phyloP scores from a whole-genome alignment of 2,888 invertebrate species.

The Tineola bisselliella region DNA sequence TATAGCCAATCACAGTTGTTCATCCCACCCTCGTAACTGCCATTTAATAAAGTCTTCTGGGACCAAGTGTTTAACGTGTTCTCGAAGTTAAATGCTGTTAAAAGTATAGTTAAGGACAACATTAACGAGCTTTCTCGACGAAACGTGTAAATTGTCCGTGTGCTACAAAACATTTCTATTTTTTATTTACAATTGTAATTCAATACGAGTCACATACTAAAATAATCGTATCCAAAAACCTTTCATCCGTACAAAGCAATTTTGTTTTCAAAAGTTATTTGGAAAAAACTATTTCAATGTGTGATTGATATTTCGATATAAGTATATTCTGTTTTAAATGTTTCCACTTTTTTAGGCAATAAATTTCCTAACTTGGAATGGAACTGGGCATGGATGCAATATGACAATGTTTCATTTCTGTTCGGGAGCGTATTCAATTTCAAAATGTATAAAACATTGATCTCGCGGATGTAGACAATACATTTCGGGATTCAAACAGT shows the following conservation, averaged over 20 bases:
- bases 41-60: background rate
- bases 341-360: background rate
- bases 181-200: too few species aligned
- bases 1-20: background rate
- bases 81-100: background rate
- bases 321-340: background rate
- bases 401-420: slow-evolving; percentile 22
- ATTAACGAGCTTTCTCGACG: background rate
- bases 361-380: slow-evolving; percentile 14
- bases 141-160: background rate
- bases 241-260: background rate
- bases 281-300: background rate
- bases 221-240: background rate
- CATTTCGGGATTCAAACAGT: slow-evolving; percentile 1
- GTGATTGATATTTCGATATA: too few species aligned
- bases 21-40: background rate
- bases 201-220: background rate
- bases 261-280: background rate
- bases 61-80: background rate
- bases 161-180: too few species aligned
- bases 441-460: slow-evolving; percentile 26
- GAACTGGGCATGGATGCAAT: slow-evolving; percentile 17
- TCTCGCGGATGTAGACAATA: slow-evolving; percentile 17
- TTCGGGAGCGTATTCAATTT: slow-evolving; percentile 20
- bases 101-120: background rate